These are phyloP conservation scores for Sebastes vulpes DNA, from an alignment of 2,797 vertebrate genomes.

Conservation along the genomic window DNA sequence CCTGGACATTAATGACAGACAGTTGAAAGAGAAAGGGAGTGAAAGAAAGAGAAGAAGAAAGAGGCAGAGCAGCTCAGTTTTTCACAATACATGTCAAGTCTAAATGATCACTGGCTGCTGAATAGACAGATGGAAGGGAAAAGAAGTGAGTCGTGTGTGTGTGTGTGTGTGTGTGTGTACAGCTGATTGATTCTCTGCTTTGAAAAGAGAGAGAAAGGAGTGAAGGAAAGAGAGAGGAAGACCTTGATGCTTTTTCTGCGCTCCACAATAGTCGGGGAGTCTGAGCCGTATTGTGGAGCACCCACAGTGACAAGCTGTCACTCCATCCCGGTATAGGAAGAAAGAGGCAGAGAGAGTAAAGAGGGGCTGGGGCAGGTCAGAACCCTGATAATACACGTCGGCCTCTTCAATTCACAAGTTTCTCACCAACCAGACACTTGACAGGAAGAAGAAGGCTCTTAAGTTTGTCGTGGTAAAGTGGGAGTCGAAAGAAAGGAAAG, in stretches of 20 bases:
- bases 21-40: slow-evolving; percentile 85
- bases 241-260: slow-evolving; percentile 93
- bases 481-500: slow-evolving; percentile 3
- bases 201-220: slow-evolving; percentile 88
- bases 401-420: slow-evolving; percentile 86
- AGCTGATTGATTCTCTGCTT: slow-evolving; percentile 96
- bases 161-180: slow-evolving; percentile 64
- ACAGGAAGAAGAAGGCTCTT: slow-evolving; percentile 29
- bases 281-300: slow-evolving; percentile 89
- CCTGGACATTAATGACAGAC: slow-evolving; percentile 97
- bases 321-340: slow-evolving; percentile 70
- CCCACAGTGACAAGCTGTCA: slow-evolving; percentile 92
- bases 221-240: slow-evolving; percentile 79
- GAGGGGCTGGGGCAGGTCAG: slow-evolving; percentile 55
- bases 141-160: slow-evolving; percentile 74
- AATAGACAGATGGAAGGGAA: slow-evolving; percentile 91
- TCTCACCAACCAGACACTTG: slow-evolving; percentile 55
- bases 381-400: slow-evolving; percentile 62
- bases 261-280: slow-evolving; percentile 90
- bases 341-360: slow-evolving; percentile 51
- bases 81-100: slow-evolving; percentile 98
- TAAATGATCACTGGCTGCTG: slow-evolving; percentile 97
- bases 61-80: slow-evolving; percentile 92
- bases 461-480: not conserved
- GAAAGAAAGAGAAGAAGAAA: slow-evolving; percentile 83